Evolutionary conservation across 1,140 invertebrate species (phyloP).

Genomic region (Macrostomum lignano): DNA sequence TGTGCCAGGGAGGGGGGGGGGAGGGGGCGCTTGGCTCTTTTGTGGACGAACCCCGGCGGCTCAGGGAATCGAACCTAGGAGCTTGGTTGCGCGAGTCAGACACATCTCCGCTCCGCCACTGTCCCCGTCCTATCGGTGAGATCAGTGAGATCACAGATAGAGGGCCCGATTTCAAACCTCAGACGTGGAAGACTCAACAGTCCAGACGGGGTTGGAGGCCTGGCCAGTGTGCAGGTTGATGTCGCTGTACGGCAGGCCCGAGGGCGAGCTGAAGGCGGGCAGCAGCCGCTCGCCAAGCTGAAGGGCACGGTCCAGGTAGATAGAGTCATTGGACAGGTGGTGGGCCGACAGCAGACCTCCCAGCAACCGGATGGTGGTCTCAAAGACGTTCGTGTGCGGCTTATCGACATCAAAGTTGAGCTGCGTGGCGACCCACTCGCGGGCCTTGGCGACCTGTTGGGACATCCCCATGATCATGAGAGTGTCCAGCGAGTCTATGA

Average conservation of each 20-base stretch:
- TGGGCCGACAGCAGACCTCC: conserved; percentile 70
- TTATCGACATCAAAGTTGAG: conserved; percentile 37
- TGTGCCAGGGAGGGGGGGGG: no score
- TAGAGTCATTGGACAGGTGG: conserved; percentile 56
- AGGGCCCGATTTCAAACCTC: no score
- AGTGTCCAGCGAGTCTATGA: conserved; percentile 73
- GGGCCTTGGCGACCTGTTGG: conserved; percentile 57
- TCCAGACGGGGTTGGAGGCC: conserved; percentile 12
- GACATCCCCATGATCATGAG: conserved; percentile 73
- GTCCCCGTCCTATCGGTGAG: no score
- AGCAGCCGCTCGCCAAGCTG: conserved; percentile 65
- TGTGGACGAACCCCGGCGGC: no score
- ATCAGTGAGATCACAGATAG: no score
- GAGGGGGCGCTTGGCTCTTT: no score
- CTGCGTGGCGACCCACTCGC: conserved; percentile 64
- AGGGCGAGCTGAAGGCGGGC: conserved; percentile 79
- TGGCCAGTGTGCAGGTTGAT: conserved; percentile 54
- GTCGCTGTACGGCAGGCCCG: conserved; percentile 74
- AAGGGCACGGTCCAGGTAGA: not conserved
- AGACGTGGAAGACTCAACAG: conserved; percentile 5
- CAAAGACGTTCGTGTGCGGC: conserved; percentile 75
- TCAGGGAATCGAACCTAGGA: no score
- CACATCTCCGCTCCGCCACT: no score
- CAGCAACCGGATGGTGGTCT: conserved; percentile 89
- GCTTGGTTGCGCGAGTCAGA: no score